These are phyloP conservation scores for Diadromus collaris DNA, from an alignment of 2,888 invertebrate genomes.

Conservation along the genomic window DNA sequence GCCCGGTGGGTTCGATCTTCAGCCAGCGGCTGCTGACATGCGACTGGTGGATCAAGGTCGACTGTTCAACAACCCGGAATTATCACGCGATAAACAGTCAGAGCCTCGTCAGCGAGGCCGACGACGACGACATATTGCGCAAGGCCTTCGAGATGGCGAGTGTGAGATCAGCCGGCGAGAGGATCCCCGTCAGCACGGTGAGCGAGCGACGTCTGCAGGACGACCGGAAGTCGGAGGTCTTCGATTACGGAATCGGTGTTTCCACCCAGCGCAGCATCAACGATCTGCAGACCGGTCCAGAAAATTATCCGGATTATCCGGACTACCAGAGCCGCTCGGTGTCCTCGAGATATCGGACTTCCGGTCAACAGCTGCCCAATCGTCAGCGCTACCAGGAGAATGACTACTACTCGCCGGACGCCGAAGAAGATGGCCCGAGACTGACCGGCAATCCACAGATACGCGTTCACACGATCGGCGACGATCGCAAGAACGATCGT, in stretches of 20 bases:
- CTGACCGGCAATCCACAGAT: slow-evolving; percentile 25
- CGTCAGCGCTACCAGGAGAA: slow-evolving; percentile 59
- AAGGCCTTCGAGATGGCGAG: slow-evolving; percentile 83
- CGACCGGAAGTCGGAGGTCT: slow-evolving; percentile 19
- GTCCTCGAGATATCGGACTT: slow-evolving; percentile 57
- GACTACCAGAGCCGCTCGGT: slow-evolving; percentile 57
- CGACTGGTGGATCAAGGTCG: slow-evolving; percentile 87
- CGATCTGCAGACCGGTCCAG: slow-evolving; percentile 67
- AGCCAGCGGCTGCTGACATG: slow-evolving; percentile 86
- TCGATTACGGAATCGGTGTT: slow-evolving; percentile 43
- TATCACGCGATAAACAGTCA: slow-evolving; percentile 71
- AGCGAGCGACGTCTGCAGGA: slow-evolving; percentile 10
- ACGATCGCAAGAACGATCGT: slow-evolving; percentile 56
- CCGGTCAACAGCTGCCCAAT: slow-evolving; percentile 36
- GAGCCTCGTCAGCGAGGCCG: slow-evolving; percentile 67
- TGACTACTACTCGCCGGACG: slow-evolving; percentile 60
- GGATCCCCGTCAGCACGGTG: slow-evolving; percentile 46
- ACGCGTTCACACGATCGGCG: slow-evolving; percentile 56
- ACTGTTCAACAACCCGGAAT: slow-evolving; percentile 81
- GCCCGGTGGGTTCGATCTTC: slow-evolving; percentile 86
- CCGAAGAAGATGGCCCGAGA: slow-evolving; percentile 3
- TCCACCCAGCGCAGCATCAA: slow-evolving; percentile 63
- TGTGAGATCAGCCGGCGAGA: slow-evolving; percentile 78
- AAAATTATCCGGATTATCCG: slow-evolving; percentile 64
- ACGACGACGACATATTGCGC: slow-evolving; percentile 82